Evolutionary conservation across 1,140 invertebrate species (phyloP), one percentile per base, ranked within the genome.

Genomic region (Drosophila baimaii): DNA sequence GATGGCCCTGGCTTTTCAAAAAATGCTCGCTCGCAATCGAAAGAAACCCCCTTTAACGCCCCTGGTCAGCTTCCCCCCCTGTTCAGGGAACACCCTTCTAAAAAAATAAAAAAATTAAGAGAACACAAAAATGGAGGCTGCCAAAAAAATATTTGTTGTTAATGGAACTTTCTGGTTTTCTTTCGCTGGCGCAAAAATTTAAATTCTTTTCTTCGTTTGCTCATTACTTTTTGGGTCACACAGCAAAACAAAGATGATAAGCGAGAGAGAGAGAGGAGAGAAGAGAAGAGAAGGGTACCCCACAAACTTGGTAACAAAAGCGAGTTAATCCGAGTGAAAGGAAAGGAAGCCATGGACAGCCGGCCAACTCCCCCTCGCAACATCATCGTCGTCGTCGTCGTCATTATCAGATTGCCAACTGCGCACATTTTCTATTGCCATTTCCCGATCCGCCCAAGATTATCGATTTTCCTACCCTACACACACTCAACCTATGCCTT

Each of bases 91-190:
- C 29, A 29, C 21, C 35, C 58, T n/a, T 41, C 68, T 49, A 56
- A 35, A 39, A 54, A 47, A 35, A 39, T 47, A 47, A 47, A 52
- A 65, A 62, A 84, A 64, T 72, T 62, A 86, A 69, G 41, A 66
- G 64, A 62, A 47, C 39, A 55, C 49, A 39, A 47, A 76, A 63
- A 82, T 86, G 68, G 81, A 83, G 81, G 81, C 81, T 84, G 82
- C 78, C 81, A 81, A 84, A 85, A 82, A 84, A 84, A 86, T 84
- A 77, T 84, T 81, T 84, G 65, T 80, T 75, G 81, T 84, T 83
- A 85, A 85, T 85, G 82, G 81, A 84, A 84, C 81, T 85, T 84
- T 84, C 82, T 85, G 81, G 81, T 81, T 81, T 85, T 84, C 82
- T 84, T 84, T 81, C 46, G 63, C 76, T 77, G 51, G 76, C 74